Evolutionary conservation across 2,888 invertebrate genomes (phyloP).

Genomic region (Horisme vitalbata): DNA sequence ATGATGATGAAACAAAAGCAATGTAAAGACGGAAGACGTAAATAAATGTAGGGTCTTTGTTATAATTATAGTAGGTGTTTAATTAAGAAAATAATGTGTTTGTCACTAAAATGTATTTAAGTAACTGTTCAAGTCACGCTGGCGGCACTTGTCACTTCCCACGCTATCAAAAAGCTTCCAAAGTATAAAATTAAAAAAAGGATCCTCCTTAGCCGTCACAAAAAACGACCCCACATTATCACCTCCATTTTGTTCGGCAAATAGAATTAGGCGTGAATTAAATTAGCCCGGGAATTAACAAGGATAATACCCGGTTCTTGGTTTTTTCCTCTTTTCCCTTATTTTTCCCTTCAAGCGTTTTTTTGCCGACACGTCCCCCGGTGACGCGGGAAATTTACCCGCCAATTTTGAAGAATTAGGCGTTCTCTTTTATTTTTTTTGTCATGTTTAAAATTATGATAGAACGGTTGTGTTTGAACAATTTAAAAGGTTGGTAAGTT

Average conservation of each 20-base stretch:
- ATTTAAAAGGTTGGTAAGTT: too few relatives aligned
- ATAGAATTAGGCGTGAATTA: slow-evolving; percentile 82
- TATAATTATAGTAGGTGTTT: too few relatives aligned
- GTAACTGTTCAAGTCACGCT: slow-evolving; percentile 32
- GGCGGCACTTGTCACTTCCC: slow-evolving; percentile 51
- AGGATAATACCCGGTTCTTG: slow-evolving; percentile 75
- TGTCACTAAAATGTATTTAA: too few relatives aligned
- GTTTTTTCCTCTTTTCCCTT: slow-evolving; percentile 66
- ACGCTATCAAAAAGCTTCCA: slow-evolving; percentile 56
- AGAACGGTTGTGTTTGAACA: too few relatives aligned
- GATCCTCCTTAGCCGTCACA: slow-evolving; percentile 50
- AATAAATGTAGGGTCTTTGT: too few relatives aligned
- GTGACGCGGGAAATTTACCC: slow-evolving; percentile 32
- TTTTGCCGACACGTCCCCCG: slow-evolving; percentile 43
- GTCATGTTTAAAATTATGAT: slow-evolving; percentile 15
- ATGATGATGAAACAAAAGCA: too few relatives aligned
- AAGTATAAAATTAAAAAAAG: slow-evolving; percentile 54
- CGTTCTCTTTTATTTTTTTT: slow-evolving; percentile 17
- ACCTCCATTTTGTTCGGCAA: slow-evolving; percentile 77
- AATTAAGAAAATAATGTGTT: too few relatives aligned
- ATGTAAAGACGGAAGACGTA: too few relatives aligned
- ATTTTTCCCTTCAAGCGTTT: slow-evolving; percentile 54
- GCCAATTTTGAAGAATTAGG: slow-evolving; percentile 31
- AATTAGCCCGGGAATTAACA: slow-evolving; percentile 81
- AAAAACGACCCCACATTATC: slow-evolving; percentile 76